phyloP scores from a whole-genome alignment of 2,797 vertebrate genomes.

The Mormyrops attenuatus region DNA sequence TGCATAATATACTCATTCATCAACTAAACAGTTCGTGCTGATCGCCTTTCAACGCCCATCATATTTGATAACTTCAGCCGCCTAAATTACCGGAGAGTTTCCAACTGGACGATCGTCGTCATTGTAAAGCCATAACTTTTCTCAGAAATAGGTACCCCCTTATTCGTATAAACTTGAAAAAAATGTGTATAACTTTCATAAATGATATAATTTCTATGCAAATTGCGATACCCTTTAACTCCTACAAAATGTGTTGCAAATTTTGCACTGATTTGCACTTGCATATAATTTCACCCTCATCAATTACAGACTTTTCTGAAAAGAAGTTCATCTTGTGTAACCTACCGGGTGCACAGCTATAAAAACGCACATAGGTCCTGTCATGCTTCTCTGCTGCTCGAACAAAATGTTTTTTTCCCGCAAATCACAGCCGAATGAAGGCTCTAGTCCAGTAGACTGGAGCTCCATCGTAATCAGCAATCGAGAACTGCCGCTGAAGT shows the following conservation, averaged over 20 bases:
- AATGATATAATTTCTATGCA: background rate
- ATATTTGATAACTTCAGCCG: background rate
- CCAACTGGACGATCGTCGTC: background rate
- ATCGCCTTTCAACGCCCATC: background rate
- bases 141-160: background rate
- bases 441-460: constrained; percentile 32
- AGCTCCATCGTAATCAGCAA: constrained; percentile 60
- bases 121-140: background rate
- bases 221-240: background rate
- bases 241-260: background rate
- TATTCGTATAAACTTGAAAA: background rate
- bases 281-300: background rate
- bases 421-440: background rate
- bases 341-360: background rate
- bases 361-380: background rate
- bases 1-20: background rate
- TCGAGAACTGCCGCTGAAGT: constrained; percentile 33
- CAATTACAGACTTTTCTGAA: background rate
- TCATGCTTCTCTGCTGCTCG: background rate
- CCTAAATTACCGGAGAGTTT: background rate
- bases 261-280: background rate
- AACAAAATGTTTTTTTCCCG: background rate
- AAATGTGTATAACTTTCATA: background rate
- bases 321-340: background rate
- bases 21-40: background rate